Evolutionary conservation across 1,140 invertebrate species (phyloP), one percentile per base, ranked within the genome.

Genomic region (Augochlora pura): DNA sequence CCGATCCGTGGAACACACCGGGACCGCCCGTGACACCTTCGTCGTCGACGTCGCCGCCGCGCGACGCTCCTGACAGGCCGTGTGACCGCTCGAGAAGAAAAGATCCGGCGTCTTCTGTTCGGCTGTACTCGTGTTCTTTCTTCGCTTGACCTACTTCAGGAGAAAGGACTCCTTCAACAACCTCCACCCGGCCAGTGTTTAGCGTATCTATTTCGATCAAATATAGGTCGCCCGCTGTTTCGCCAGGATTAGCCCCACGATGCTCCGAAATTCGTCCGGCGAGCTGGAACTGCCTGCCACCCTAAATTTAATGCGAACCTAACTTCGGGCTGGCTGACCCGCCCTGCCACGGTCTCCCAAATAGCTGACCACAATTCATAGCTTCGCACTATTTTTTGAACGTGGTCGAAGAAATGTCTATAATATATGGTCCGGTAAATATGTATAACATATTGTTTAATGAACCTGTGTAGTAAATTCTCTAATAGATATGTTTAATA

Each of bases 101-200:
- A 64, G 42, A 10, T 38, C n/a, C 63, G 23, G 5, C 64, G 23
- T 46, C 5, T 25, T 23, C 64, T 9, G 7, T 66, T 64, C 32
- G 27, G 16, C 16, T 32, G 6, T 38, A 46, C 25, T 27, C 18
- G 63, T 39, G 63, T 42, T 42, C 71, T 73, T 72, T 49, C 49
- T 42, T 57, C n/a, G n/a, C 18, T 39, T 42, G 71, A 74, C 62
- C 71, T 65, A 65, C 39, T 63, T 63, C 60, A 74, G n/a, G 4
- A 14, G 25, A 63, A 63, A 39, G n/a, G 62, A 18, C 25, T 27
- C 32, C 27, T 54, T 65, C 54, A 12, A 66, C 39, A 16, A 12
- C 39, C 64, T 2, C 60, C 9, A 14, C 39, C 21, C 10, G 18
- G 8, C 42, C 27, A 25, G n/a, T 59, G 63, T 76, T 67, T 67